Conservation (phyloP, 2,797 vertebrate genomes). For the Urosaurus nigricauda region DNA sequence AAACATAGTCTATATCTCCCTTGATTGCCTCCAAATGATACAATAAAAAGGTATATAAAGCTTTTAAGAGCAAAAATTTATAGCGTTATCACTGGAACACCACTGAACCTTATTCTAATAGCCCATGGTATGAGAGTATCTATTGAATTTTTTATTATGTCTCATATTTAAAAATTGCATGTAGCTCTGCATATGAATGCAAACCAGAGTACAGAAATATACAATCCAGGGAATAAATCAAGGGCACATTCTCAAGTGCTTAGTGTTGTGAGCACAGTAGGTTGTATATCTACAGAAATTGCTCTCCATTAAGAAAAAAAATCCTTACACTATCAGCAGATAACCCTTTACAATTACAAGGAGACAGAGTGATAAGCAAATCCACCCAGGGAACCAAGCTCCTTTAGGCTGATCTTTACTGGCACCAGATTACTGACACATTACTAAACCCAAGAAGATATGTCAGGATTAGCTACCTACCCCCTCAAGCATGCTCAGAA, state of each 20-base stretch:
- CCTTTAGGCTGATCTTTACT: background rate
- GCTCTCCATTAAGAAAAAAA: background rate
- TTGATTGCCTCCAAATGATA: background rate
- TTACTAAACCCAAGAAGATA: slow-evolving; percentile 18
- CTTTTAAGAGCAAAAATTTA: background rate
- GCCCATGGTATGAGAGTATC: background rate
- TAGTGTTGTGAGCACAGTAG: background rate
- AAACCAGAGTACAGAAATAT: background rate
- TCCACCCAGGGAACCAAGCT: background rate
- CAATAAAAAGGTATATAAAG: background rate
- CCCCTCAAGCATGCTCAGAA: slow-evolving; percentile 17
- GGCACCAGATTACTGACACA: slow-evolving; percentile 15
- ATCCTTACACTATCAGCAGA: background rate
- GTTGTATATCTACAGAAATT: background rate
- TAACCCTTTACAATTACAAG: background rate
- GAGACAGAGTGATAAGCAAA: background rate
- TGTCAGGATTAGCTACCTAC: slow-evolving; percentile 12
- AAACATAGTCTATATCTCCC: background rate
- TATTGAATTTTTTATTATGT: background rate
- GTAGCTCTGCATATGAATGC: background rate
- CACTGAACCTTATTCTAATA: background rate
- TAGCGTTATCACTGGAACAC: background rate
- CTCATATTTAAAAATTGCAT: background rate
- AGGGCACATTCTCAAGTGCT: background rate
- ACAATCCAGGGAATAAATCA: background rate